Conservation (phyloP, 2,888 invertebrate genomes). For the Eupithecia tripunctaria region DNA sequence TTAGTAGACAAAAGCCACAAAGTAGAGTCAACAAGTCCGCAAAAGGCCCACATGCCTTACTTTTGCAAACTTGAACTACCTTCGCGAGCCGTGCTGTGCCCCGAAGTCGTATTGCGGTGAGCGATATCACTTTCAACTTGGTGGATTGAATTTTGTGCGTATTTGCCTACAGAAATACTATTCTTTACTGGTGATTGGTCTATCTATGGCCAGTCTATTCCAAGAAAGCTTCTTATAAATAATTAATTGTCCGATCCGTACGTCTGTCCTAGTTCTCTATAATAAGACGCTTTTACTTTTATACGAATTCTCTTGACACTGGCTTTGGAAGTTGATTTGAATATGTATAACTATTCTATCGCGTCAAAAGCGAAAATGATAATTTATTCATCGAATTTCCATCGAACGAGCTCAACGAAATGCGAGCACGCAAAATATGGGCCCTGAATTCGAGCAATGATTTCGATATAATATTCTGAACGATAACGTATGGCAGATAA, state of each 20-base stretch:
- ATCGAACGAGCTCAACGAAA: conserved; percentile 18
- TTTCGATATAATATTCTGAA: neutral
- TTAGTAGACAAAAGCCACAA: neutral
- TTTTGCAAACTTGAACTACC: no score
- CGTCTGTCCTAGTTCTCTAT: conserved; percentile 8
- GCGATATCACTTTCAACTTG: neutral
- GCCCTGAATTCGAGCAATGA: neutral
- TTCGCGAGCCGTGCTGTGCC: no score
- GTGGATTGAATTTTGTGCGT: neutral
- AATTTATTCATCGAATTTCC: conserved; percentile 33
- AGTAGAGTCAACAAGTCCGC: neutral
- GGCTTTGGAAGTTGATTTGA: neutral
- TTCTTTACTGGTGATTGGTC: neutral
- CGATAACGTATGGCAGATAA: neutral
- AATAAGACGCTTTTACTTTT: conserved; percentile 4
- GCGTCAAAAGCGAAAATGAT: conserved; percentile 16
- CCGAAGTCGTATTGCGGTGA: no score
- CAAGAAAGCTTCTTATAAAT: conserved; percentile 8
- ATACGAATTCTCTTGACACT: neutral
- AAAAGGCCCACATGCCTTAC: no score
- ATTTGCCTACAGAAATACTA: neutral
- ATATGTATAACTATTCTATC: conserved; percentile 4
- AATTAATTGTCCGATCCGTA: neutral
- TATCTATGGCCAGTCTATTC: neutral
- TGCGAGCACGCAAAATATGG: conserved; percentile 20